Conservation (phyloP, 2,113 vertebrate genomes). For the Muntiacus muntjak region DNA sequence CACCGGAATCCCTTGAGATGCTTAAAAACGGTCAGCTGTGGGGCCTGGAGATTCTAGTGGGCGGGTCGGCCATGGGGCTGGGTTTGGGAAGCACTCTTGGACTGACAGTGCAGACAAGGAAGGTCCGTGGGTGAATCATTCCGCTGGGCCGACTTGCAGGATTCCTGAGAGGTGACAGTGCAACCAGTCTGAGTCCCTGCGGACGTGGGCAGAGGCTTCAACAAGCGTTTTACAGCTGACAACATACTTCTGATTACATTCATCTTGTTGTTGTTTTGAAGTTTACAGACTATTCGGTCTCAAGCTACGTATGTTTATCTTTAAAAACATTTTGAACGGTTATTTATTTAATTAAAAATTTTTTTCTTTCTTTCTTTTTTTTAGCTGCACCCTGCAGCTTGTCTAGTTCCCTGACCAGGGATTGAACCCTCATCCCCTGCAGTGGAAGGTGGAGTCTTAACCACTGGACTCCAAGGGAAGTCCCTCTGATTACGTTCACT, state of each 20-base stretch:
- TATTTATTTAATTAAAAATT: not conserved
- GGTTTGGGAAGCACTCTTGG: not conserved
- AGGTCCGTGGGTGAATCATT: not conserved
- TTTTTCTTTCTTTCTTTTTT: not conserved
- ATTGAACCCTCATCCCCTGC: not conserved
- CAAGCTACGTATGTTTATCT: not conserved
- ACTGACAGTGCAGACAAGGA: not conserved
- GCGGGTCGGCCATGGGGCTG: accelerated
- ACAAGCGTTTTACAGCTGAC: not conserved
- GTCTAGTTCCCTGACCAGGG: not conserved
- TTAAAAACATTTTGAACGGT: not conserved
- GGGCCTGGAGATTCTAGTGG: not conserved
- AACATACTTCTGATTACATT: not conserved
- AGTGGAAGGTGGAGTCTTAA: not conserved
- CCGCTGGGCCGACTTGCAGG: not conserved
- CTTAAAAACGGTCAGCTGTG: not conserved
- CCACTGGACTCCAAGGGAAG: not conserved
- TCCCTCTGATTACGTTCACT: not conserved
- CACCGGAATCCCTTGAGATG: not conserved
- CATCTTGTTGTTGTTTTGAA: not conserved
- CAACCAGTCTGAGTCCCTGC: not conserved
- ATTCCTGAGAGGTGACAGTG: not conserved
- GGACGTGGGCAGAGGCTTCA: not conserved
- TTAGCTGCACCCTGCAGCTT: not conserved
- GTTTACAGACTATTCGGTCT: not conserved